Evolutionary conservation across 2,113 vertebrate species (phyloP).

Genomic region (Pelobates fuscus): DNA sequence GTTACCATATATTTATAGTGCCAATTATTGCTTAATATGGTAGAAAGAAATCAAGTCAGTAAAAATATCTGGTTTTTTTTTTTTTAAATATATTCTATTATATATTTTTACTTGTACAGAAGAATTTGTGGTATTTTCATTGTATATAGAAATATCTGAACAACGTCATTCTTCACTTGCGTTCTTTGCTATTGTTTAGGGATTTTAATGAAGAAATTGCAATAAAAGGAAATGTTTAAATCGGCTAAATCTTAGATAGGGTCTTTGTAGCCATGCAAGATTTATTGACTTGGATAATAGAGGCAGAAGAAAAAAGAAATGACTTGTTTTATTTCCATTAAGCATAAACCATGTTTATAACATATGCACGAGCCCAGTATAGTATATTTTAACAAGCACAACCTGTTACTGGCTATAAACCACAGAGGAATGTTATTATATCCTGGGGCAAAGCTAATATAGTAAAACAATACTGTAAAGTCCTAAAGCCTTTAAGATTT

Average conservation of each 20-base stretch:
- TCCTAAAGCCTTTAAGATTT: not conserved
- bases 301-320: constrained; percentile 1
- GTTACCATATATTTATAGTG: not conserved
- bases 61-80: not conserved
- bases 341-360: constrained; percentile 3
- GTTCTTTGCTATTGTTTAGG: constrained; percentile 19
- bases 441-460: not conserved
- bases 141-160: constrained; percentile 40
- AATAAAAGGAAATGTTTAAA: constrained; percentile 42
- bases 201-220: constrained; percentile 18
- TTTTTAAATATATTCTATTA: too few relatives aligned
- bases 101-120: not conserved
- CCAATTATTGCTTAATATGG: constrained; percentile 46
- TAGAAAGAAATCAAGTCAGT: constrained; percentile 17
- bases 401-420: not conserved
- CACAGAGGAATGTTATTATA: not conserved
- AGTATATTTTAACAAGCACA: not conserved
- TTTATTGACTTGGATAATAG: not conserved
- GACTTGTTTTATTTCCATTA: constrained; percentile 5
- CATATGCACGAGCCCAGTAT: not conserved
- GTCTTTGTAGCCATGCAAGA: constrained; percentile 5
- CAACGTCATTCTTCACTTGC: constrained; percentile 23
- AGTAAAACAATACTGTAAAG: not conserved
- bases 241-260: constrained; percentile 13
- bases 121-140: constrained; percentile 46